A percentile compares a stretch with the other conserved stretches of the same genome.
Evolutionary conservation across 1,140 invertebrate genomes (phyloP).

Genomic region (Aphelenchoides fujianensis): DNA sequence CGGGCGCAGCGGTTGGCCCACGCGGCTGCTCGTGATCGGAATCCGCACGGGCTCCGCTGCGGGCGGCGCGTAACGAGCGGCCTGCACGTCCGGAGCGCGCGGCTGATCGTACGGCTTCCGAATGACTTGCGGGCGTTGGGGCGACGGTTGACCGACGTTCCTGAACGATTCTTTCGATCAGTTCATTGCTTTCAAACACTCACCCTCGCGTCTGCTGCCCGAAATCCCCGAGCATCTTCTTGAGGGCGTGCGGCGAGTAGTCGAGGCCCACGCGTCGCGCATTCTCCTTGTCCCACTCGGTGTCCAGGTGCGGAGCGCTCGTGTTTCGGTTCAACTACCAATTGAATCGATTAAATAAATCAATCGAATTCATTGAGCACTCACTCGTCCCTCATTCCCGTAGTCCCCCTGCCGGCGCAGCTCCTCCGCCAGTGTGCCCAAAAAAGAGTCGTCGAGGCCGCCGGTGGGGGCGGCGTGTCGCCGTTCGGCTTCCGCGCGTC

Average conservation of each 20-base stretch:
- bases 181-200: neutral
- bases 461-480: neutral
- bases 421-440: slow-evolving; percentile 6
- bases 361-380: neutral
- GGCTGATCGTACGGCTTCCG: slow-evolving; percentile 13
- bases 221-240: neutral
- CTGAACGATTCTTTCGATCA: no score
- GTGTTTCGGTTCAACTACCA: slow-evolving; percentile 17
- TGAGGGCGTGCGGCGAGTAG: slow-evolving; percentile 11
- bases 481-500: neutral
- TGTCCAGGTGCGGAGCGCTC: slow-evolving; percentile 17
- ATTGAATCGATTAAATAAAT: slow-evolving; percentile 5
- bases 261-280: neutral
- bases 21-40: neutral
- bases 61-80: neutral
- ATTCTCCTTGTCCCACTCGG: slow-evolving; percentile 18
- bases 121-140: slow-evolving; percentile 12
- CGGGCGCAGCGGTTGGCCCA: neutral
- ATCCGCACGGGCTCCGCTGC: neutral
- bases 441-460: slow-evolving; percentile 7
- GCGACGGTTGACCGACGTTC: slow-evolving; percentile 8
- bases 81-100: neutral
- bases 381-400: neutral
- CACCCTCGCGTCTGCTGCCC: neutral
- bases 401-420: neutral